Evolutionary conservation across 2,113 vertebrate species (phyloP), one percentile per base, ranked within the genome.

Genomic region (Excalfactoria chinensis): DNA sequence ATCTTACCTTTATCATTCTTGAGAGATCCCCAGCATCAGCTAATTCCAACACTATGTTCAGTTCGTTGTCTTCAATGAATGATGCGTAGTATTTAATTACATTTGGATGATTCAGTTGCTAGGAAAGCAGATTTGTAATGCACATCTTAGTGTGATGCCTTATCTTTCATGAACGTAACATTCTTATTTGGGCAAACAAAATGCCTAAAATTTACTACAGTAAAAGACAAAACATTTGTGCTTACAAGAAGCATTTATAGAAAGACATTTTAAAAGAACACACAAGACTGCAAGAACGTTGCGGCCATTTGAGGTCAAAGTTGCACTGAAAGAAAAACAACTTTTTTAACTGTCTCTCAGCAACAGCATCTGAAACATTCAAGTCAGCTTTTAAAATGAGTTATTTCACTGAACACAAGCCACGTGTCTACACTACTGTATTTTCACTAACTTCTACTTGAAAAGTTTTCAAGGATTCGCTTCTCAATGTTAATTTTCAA

Each of bases 11-110:
- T 97, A 99, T 99, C 99, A 99, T 99, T 95, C 98, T 98, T 79
- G 99, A 99, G 58, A 99, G 99, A 95, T 99, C 99, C 40, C 99
- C 99, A 69, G 99, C 99, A 97, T 99, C 99, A 17, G 99, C 99
- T 91, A 99, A 98, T 96, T 99, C 99, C 98, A 99, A 97, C 68
- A 99, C 99, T 96, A 99, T 99, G 97, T 99, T 99, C 88, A 99
- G 98, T 89, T 99, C 99, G 83, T 99, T 99, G 93, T 99, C 99
- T 97, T 99, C 99, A 94, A 99, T 99, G 97, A 99, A 99, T 62
- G 99, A 99, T n/a, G 99, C 99, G 68, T 99, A 99, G 93, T 99
- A 99, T 97, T 99, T 99, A 96, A 99, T 99, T 92, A 99, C 99
- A 97, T 99, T 99, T 88, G 99, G 98, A 95, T 99, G 99, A 96